A percentile compares a stretch with the other conserved stretches of the same genome.
These are phyloP conservation scores for Pan troglodytes DNA, from an alignment of 2,113 vertebrate species.

Conservation along the genomic window DNA sequence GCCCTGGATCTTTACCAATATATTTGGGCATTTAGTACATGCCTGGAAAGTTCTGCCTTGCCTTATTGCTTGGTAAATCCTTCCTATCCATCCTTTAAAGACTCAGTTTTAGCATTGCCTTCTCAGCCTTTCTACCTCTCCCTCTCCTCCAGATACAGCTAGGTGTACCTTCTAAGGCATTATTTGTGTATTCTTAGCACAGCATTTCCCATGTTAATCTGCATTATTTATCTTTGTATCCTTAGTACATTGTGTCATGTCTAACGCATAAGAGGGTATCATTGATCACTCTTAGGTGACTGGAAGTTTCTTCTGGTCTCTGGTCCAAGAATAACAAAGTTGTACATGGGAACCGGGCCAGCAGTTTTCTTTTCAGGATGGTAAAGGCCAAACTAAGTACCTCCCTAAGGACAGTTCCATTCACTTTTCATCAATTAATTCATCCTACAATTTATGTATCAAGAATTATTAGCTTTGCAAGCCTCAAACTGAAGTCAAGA, in stretches of 20 bases:
- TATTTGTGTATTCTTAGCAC: constrained; percentile 2
- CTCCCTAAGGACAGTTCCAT: constrained; percentile 60
- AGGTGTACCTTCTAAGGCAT: background rate
- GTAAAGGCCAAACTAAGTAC: constrained; percentile 48
- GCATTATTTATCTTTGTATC: constrained; percentile 1
- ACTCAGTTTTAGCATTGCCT: background rate
- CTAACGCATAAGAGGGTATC: constrained; percentile 15
- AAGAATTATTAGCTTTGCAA: constrained; percentile 52
- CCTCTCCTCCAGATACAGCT: background rate
- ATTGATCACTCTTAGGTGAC: background rate
- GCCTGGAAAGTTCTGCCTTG: background rate
- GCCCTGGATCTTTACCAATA: background rate
- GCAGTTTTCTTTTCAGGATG: constrained; percentile 56
- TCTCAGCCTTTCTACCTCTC: background rate
- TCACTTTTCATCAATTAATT: constrained; percentile 55
- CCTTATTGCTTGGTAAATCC: background rate
- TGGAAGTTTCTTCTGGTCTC: constrained; percentile 29
- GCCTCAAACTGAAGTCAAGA: constrained; percentile 53
- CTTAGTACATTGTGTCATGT: background rate
- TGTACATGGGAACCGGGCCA: constrained; percentile 37
- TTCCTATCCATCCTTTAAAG: background rate
- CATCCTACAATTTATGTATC: background rate
- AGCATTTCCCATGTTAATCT: constrained; percentile 10
- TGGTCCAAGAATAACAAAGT: constrained; percentile 44
- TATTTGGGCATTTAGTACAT: background rate